Evolutionary conservation across 2,797 vertebrate genomes (phyloP), one percentile per base, ranked within the genome.

Genomic region (Clamator glandarius): DNA sequence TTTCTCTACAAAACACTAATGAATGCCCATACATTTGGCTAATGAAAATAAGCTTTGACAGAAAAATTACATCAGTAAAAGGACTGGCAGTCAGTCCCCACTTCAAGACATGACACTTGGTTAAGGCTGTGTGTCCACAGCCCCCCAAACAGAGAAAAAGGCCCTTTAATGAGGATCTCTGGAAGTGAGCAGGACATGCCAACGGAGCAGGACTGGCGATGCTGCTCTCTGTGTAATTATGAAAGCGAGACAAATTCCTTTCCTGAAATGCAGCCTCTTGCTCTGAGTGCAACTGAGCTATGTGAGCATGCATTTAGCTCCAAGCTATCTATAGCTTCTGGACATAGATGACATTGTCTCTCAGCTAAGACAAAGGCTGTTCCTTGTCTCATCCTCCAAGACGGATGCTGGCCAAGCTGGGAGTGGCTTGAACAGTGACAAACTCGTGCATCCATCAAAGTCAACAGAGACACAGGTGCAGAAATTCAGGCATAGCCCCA

Each of bases 41-140:
- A 42, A 54, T 25, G 64, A 93, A 90, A 90, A 88, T 59, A n/a
- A 74, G 57, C n/a, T 84, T 87, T 92, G 81, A 80, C 42, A 89
- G 58, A 80, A 89, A 91, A 77, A 62, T 59, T n/a, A 50, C 44
- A 61, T 42, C 70, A 76, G 20, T 86, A 74, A 79, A 75, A 51
- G 44, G 29, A 57, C 50, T 70, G 67, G 41, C 80, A 92, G 73
- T 9, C 68, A 90, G 75, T 63, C 36, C 13, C 36, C 33, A 31
- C 52, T 73, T 73, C 66, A 42, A 85, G 73, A 62, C 63, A 78
- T 0, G 0, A 55, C 31, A 73, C 4, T 7, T 84, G 73, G 29
- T 74, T 18, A 67, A 67, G 39, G 36, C 39, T 72, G 41, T 23
- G 28, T n/a, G 24, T 31, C 62, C 70, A 35, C 50, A 90, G 63